Evolutionary conservation across 2,113 vertebrate genomes (phyloP).

Genomic region (Coregonus clupeaformis): DNA sequence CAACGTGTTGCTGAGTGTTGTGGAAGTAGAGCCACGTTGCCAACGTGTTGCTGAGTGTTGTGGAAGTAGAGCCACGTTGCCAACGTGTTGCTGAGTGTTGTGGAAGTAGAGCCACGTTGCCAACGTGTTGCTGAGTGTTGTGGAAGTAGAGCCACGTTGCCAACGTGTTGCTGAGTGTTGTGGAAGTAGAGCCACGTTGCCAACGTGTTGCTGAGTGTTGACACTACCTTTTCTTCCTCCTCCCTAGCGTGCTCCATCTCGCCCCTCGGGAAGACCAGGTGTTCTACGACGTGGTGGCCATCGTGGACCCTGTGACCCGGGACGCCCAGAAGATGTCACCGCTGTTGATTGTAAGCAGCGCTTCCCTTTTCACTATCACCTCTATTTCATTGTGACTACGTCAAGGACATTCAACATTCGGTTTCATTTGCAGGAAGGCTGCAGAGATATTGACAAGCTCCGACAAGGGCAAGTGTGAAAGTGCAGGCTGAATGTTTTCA

Average conservation of each 20-base stretch:
- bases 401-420: constrained; percentile 19
- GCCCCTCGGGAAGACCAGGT: constrained; percentile 78
- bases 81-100: constrained; percentile 30
- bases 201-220: constrained; percentile 30
- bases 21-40: constrained; percentile 18
- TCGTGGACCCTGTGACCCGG: constrained; percentile 90
- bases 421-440: background rate
- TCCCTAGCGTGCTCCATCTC: constrained; percentile 80
- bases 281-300: constrained; percentile 85
- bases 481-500: background rate
- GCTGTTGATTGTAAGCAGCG: constrained; percentile 83
- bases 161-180: constrained; percentile 25
- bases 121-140: constrained; percentile 30
- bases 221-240: constrained; percentile 66
- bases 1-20: constrained; percentile 30
- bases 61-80: constrained; percentile 18
- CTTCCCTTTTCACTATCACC: background rate
- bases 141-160: constrained; percentile 18
- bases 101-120: constrained; percentile 18
- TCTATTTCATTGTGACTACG: background rate
- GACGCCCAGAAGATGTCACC: constrained; percentile 91
- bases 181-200: constrained; percentile 19
- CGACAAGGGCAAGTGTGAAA: background rate
- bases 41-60: constrained; percentile 30
- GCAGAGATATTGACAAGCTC: background rate